A percentile compares a stretch with the other conserved stretches of the same genome.
Evolutionary conservation across 2,113 vertebrate genomes (phyloP).

Genomic region (Capreolus pygargus): DNA sequence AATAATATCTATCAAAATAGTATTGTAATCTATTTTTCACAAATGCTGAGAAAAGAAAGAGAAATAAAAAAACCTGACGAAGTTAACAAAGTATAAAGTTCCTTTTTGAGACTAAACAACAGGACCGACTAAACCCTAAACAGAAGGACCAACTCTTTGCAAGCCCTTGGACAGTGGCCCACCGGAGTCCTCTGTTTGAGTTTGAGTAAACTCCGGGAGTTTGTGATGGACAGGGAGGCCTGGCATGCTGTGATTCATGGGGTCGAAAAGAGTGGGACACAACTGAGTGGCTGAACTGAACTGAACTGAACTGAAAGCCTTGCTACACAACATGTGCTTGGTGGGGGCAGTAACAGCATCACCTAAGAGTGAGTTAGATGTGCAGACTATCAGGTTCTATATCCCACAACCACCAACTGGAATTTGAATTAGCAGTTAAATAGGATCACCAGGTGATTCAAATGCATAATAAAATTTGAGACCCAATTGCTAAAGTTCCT

Average conservation of each 20-base stretch:
- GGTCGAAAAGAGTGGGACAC: too few species aligned
- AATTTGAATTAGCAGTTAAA: not conserved
- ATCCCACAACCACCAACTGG: not conserved
- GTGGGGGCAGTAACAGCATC: not conserved
- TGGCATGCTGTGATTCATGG: too few species aligned
- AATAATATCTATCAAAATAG: not conserved
- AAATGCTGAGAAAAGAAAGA: not conserved
- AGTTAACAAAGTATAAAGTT: not conserved
- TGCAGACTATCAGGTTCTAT: not conserved
- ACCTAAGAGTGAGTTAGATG: not conserved
- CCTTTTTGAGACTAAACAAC: not conserved
- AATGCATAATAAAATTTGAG: not conserved
- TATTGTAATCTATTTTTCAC: not conserved
- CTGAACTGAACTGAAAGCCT: not conserved
- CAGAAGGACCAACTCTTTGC: not conserved
- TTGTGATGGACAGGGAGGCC: too few species aligned
- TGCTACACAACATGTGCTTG: not conserved
- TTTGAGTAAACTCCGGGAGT: too few species aligned
- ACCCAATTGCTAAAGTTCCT: not conserved
- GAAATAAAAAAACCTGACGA: constrained; percentile 18
- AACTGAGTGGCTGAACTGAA: too few species aligned
- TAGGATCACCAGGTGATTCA: not conserved
- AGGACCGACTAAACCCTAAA: not conserved
- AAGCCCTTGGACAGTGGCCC: not conserved
- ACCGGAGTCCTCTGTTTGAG: not conserved